These are phyloP conservation scores for Drosophila ustulata DNA, from an alignment of 2,888 invertebrate genomes.

Conservation along the genomic window DNA sequence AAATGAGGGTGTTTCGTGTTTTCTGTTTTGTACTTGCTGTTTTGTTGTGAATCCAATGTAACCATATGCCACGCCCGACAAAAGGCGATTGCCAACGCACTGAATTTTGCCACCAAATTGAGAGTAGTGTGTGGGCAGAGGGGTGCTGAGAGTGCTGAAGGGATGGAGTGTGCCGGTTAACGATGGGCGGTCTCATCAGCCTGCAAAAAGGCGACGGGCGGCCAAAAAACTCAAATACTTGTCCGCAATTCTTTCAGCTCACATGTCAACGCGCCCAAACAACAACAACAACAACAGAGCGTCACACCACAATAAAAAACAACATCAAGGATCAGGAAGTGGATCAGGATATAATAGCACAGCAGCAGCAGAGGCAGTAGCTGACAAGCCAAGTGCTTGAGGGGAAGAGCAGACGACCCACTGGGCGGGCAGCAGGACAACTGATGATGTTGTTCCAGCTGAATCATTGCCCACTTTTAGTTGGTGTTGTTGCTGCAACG, in stretches of 20 bases:
- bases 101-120: slow-evolving; percentile 28
- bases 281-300: slow-evolving; percentile 59
- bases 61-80: slow-evolving; percentile 71
- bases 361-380: slow-evolving; percentile 38
- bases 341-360: slow-evolving; percentile 64
- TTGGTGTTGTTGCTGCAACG: slow-evolving; percentile 60
- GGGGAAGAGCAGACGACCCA: slow-evolving; percentile 53
- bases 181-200: slow-evolving; percentile 80
- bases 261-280: slow-evolving; percentile 75
- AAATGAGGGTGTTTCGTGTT: slow-evolving; percentile 79
- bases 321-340: slow-evolving; percentile 45
- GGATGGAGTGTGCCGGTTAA: slow-evolving; percentile 32
- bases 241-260: slow-evolving; percentile 45
- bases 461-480: slow-evolving; percentile 60
- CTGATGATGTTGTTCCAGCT: slow-evolving; percentile 42
- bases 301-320: slow-evolving; percentile 71
- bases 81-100: slow-evolving; percentile 60
- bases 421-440: slow-evolving; percentile 58
- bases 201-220: slow-evolving; percentile 69
- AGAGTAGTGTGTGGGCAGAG: not conserved
- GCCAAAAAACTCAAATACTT: slow-evolving; percentile 31
- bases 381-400: slow-evolving; percentile 40
- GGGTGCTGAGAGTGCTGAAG: not conserved
- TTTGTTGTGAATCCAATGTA: slow-evolving; percentile 45
- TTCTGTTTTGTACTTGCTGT: slow-evolving; percentile 5